A percentile compares a stretch with the other conserved stretches of the same genome.
Conservation (phyloP, 1,140 invertebrate genomes). For the Megalopta genalis region DNA sequence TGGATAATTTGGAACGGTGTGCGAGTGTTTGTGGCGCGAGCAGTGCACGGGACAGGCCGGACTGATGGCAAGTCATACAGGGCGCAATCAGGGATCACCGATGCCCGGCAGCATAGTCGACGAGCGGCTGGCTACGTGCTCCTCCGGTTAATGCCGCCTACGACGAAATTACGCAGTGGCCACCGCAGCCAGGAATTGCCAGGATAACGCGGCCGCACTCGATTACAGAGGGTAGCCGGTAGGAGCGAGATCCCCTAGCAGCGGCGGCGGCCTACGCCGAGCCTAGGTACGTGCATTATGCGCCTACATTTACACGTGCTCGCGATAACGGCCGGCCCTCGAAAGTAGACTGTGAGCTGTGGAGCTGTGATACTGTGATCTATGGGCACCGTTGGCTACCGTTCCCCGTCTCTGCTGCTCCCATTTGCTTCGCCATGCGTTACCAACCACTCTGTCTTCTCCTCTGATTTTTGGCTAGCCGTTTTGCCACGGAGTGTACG, state of each 20-base stretch:
- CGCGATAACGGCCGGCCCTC: constrained; percentile 1
- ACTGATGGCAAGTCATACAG: constrained; percentile 7
- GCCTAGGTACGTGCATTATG: constrained; percentile 25
- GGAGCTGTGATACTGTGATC: not conserved
- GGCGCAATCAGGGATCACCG: constrained; percentile 33
- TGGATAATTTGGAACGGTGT: no score
- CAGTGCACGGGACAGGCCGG: not conserved
- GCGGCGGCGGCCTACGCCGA: not conserved
- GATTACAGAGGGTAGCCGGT: constrained; percentile 38
- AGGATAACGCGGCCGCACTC: constrained; percentile 42
- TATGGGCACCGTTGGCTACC: not conserved
- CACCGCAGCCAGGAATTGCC: constrained; percentile 43
- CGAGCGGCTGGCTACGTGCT: constrained; percentile 28
- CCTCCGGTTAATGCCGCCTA: constrained; percentile 35
- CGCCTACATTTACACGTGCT: constrained; percentile 28
- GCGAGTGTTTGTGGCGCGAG: no score
- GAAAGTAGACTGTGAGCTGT: constrained; percentile 16
- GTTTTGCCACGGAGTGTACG: no score
- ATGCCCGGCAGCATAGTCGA: constrained; percentile 5
- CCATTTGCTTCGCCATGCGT: no score
- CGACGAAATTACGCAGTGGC: constrained; percentile 42
- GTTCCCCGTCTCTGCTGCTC: no score
- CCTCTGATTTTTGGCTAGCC: no score
- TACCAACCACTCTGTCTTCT: no score
- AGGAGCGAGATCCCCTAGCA: constrained; percentile 6